Evolutionary conservation across 2,113 vertebrate species (phyloP).

Genomic region (Bagarius yarrelli): DNA sequence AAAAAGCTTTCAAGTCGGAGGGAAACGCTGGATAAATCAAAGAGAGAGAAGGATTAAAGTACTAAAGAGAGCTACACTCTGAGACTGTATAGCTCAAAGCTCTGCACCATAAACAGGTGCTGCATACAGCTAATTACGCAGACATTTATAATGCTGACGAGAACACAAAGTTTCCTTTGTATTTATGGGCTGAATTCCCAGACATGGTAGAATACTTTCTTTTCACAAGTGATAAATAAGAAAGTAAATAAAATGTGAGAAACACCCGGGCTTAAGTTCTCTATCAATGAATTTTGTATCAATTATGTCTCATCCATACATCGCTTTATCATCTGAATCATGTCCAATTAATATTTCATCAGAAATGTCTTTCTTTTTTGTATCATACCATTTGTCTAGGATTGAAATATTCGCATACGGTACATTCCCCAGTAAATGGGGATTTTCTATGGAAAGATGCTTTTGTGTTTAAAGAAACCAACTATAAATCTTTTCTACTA

Average conservation of each 20-base stretch:
- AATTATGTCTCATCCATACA: background rate
- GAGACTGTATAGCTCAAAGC: slow-evolving; percentile 18
- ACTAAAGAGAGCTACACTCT: slow-evolving; percentile 33
- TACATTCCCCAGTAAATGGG: background rate
- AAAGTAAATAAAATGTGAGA: background rate
- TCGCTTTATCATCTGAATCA: background rate
- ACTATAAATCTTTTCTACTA: slow-evolving; percentile 10
- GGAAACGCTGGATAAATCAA: slow-evolving; percentile 31
- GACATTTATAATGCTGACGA: slow-evolving; percentile 28
- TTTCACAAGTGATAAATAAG: background rate
- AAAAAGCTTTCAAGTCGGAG: slow-evolving; percentile 1
- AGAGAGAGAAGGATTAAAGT: slow-evolving; percentile 44
- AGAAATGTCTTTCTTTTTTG: background rate
- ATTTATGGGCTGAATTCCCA: slow-evolving; percentile 25
- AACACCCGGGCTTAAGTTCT: background rate
- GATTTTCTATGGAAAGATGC: background rate
- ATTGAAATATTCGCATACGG: background rate
- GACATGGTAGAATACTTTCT: slow-evolving; percentile 8
- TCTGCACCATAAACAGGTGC: slow-evolving; percentile 31
- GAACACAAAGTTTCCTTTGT: slow-evolving; percentile 34
- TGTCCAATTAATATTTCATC: slow-evolving; percentile 8
- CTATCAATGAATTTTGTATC: too few relatives aligned
- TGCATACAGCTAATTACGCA: slow-evolving; percentile 32
- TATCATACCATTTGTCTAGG: background rate
- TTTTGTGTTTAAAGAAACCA: background rate